These are phyloP conservation scores for Pilophorus perplexus DNA, from an alignment of 2,888 invertebrate genomes.

Conservation along the genomic window DNA sequence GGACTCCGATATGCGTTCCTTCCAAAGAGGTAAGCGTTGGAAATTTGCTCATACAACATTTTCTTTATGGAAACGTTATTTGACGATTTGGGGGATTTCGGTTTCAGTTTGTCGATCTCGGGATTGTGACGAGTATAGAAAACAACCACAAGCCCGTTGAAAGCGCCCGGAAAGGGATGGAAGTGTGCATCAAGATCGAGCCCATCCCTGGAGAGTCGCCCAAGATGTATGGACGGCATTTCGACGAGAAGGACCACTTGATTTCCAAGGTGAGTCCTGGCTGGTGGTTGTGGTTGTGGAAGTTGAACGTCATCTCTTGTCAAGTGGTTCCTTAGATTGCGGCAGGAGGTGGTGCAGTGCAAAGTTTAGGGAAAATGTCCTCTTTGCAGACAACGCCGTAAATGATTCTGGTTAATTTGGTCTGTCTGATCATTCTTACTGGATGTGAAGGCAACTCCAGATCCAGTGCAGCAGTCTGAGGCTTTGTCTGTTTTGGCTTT, in stretches of 20 bases:
- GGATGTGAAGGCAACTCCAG: too few species aligned
- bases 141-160: constrained; percentile 93
- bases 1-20: constrained; percentile 97
- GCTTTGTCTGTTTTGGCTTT: too few species aligned
- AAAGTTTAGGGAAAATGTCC: too few species aligned
- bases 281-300: too few species aligned
- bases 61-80: neutral
- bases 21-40: constrained; percentile 81
- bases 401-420: too few species aligned
- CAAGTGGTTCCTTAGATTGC: too few species aligned
- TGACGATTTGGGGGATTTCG: constrained; percentile 24
- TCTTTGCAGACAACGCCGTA: too few species aligned
- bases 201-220: constrained; percentile 97
- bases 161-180: constrained; percentile 90
- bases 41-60: neutral
- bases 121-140: constrained; percentile 92
- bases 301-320: too few species aligned
- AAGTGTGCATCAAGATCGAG: constrained; percentile 96
- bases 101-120: constrained; percentile 93
- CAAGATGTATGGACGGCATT: constrained; percentile 97
- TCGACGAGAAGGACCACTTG: constrained; percentile 91
- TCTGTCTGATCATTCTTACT: too few species aligned
- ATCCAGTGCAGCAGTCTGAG: too few species aligned
- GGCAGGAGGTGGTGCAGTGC: too few species aligned
- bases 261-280: constrained; percentile 80